phyloP scores from a whole-genome alignment of 1,140 invertebrate genomes.

The Nasonia longicornis region DNA sequence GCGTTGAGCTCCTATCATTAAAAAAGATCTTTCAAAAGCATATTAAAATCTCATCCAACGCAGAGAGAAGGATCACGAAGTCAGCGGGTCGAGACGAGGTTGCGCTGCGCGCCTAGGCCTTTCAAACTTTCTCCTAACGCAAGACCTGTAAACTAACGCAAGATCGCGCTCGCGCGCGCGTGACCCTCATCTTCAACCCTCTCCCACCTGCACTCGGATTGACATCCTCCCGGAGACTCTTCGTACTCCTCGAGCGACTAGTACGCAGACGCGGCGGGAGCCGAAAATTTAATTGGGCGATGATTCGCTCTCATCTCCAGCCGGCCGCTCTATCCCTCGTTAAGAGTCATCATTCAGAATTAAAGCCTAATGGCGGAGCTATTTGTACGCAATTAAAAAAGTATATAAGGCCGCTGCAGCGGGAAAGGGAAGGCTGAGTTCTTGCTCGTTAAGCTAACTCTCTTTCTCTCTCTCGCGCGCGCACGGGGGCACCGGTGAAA shows the following conservation, averaged over 20 bases:
- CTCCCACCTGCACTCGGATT: neutral
- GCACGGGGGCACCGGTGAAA: neutral
- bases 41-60: conserved; percentile 1
- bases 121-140: conserved; percentile 7
- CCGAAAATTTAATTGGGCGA: conserved; percentile 4
- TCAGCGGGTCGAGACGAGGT: neutral
- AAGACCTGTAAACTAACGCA: too few relatives aligned
- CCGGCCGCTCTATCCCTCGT: neutral
- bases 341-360: conserved; percentile 37
- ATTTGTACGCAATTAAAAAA: conserved; percentile 44
- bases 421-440: neutral
- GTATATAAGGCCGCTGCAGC: neutral
- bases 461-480: neutral
- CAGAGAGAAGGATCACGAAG: neutral
- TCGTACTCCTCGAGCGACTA: neutral
- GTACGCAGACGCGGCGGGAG: neutral
- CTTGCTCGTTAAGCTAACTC: conserved; percentile 39
- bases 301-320: conserved; percentile 9
- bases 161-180: neutral
- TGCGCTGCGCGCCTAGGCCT: neutral
- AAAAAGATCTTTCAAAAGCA: neutral
- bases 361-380: conserved; percentile 36
- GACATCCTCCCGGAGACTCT: conserved; percentile 11
- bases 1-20: too few relatives aligned
- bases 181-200: neutral